A percentile compares a stretch with the other conserved stretches of the same genome.
phyloP scores from a whole-genome alignment of 2,113 vertebrate species.

The Ornithorhynchus anatinus region DNA sequence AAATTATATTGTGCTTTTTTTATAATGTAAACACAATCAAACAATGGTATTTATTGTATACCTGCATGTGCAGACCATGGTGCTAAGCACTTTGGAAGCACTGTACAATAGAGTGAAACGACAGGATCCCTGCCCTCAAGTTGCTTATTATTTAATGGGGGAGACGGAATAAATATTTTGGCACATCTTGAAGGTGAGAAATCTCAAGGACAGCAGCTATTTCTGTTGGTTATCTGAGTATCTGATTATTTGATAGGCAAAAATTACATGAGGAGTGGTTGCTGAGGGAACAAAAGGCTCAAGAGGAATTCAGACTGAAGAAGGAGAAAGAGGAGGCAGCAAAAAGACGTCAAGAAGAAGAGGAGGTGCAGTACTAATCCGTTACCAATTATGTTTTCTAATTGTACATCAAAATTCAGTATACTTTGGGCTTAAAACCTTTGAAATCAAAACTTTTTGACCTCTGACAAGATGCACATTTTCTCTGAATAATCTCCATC shows the following conservation, averaged over 20 bases:
- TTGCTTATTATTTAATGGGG: no score
- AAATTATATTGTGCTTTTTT: no score
- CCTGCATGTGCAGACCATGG: no score
- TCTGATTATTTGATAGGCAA: constrained; percentile 72
- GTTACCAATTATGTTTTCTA: background rate
- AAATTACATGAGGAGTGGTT: constrained; percentile 88
- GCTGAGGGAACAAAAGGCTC: constrained; percentile 85
- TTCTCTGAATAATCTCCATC: background rate
- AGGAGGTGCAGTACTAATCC: constrained; percentile 79
- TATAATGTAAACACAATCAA: no score
- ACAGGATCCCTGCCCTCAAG: no score
- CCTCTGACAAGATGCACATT: background rate
- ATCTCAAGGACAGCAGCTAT: no score
- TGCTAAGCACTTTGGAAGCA: no score
- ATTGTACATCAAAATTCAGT: background rate
- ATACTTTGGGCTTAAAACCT: background rate
- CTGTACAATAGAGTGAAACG: no score
- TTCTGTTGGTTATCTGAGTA: constrained; percentile 23
- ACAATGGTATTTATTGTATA: no score
- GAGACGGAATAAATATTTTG: background rate
- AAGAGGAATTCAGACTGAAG: constrained; percentile 86
- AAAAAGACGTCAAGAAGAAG: constrained; percentile 84
- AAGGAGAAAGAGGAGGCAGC: constrained; percentile 86
- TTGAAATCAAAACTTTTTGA: background rate
- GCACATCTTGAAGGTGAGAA: no score